Evolutionary conservation across 1,140 invertebrate species (phyloP).

Genomic region (Drosophila sproati): DNA sequence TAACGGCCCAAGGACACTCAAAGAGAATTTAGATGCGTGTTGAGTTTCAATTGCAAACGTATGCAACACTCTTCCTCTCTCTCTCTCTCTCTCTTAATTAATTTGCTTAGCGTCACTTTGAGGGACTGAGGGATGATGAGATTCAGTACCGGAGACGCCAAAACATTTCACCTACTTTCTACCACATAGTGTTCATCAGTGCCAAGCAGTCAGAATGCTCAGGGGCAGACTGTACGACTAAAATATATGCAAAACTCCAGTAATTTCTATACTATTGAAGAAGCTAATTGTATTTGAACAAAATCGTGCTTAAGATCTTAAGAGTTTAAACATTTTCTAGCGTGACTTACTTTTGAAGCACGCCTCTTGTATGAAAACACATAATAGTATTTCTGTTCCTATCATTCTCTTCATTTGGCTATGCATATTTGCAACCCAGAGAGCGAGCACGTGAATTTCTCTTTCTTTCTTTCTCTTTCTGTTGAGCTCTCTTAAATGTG

Average conservation of each 20-base stretch:
- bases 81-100: conserved; percentile 18
- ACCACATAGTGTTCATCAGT: background rate
- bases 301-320: background rate
- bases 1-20: conserved; percentile 49
- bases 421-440: background rate
- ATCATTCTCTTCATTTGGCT: conserved; percentile 17
- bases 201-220: background rate
- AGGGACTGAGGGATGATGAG: conserved; percentile 7
- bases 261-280: background rate
- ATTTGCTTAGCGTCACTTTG: background rate
- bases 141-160: conserved; percentile 9
- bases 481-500: conserved; percentile 15
- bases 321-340: background rate
- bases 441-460: no score
- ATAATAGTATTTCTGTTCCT: conserved; percentile 8
- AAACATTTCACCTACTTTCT: conserved; percentile 12
- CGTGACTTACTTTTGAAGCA: background rate
- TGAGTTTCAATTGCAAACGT: conserved; percentile 14
- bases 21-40: conserved; percentile 42
- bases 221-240: background rate
- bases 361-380: conserved; percentile 7
- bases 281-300: background rate
- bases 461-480: background rate
- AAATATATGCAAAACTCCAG: background rate
- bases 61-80: background rate